These are phyloP conservation scores for Heliconius himera DNA, from an alignment of 1,140 invertebrate genomes.

Conservation along the genomic window DNA sequence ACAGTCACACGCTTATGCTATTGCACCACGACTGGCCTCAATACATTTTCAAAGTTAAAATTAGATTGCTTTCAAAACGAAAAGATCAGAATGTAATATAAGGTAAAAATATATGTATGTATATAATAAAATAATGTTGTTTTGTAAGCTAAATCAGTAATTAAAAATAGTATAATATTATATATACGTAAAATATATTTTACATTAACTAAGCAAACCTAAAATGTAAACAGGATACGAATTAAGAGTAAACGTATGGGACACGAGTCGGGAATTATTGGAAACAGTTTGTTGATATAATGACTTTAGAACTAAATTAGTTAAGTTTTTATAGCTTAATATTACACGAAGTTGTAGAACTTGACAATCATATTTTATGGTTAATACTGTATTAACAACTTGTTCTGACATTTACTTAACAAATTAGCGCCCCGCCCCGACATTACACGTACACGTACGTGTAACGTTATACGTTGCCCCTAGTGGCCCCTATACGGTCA, in stretches of 20 bases:
- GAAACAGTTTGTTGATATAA: conserved; percentile 9
- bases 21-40: too few species aligned
- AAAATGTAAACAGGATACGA: neutral
- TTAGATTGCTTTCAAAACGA: too few species aligned
- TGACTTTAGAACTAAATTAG: conserved; percentile 6
- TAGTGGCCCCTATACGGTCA: too few species aligned
- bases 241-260: neutral
- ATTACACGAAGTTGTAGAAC: neutral
- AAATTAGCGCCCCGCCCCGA: too few species aligned
- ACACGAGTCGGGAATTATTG: conserved; percentile 3
- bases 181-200: neutral
- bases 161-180: too few species aligned
- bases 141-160: too few species aligned
- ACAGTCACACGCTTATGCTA: too few species aligned
- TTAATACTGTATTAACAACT: neutral
- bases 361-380: neutral
- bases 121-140: too few species aligned
- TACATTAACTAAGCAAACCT: neutral
- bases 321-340: conserved; percentile 3
- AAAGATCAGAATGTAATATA: too few species aligned
- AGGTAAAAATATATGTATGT: too few species aligned
- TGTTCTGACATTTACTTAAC: too few species aligned
- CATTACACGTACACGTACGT: neutral
- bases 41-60: too few species aligned
- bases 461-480: neutral